Conservation (phyloP, 1,140 invertebrate genomes). For the Hormaphis cornu region DNA sequence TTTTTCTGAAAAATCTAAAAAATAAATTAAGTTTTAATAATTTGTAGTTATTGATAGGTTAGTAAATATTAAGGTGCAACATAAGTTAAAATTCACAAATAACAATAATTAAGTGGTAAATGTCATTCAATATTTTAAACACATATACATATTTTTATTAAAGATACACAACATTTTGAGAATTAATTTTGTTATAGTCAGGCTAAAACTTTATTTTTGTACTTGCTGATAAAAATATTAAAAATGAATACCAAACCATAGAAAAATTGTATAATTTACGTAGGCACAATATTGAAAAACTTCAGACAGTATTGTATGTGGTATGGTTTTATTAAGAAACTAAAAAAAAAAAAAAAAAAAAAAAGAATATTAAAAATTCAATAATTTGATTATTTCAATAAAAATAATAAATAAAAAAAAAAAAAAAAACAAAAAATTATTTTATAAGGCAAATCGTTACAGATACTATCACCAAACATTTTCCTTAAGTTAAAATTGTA, state of each 20-base stretch:
- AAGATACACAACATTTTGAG: not conserved
- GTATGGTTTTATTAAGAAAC: not conserved
- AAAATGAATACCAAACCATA: not conserved
- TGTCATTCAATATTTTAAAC: not conserved
- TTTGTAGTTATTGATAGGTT: not conserved
- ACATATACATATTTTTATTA: not conserved
- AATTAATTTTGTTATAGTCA: not conserved
- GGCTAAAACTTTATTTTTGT: not conserved
- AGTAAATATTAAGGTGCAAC: not conserved
- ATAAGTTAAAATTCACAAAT: not conserved
- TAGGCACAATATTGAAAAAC: too few species aligned
- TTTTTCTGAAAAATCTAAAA: not conserved
- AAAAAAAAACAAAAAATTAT: not conserved
- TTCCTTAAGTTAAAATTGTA: not conserved
- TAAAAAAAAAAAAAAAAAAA: not conserved
- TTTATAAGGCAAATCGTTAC: constrained; percentile 8
- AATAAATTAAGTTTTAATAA: not conserved
- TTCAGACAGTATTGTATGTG: too few species aligned
- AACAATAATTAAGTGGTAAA: not conserved
- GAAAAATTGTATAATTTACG: not conserved
- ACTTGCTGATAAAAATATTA: not conserved
- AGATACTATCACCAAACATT: constrained; percentile 4
- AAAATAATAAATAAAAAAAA: not conserved
- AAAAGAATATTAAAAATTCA: not conserved
- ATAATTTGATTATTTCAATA: not conserved